A percentile compares a stretch with the other conserved stretches of the same genome.
Conservation (phyloP, 2,888 invertebrate species). For the Diplolepis rosae region DNA sequence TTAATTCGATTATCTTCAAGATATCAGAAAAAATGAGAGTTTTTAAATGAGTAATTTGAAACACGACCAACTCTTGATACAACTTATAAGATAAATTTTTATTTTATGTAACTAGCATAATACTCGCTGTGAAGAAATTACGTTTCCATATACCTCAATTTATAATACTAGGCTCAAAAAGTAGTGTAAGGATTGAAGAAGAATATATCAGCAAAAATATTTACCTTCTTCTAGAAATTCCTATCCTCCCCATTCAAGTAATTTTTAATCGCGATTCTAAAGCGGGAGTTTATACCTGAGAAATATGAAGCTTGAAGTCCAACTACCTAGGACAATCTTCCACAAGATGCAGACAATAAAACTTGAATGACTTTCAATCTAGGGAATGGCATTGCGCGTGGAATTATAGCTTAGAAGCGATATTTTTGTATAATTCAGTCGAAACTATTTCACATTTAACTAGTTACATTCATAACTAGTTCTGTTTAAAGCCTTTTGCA, state of each 20-base stretch:
- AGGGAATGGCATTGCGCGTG: conserved; percentile 16
- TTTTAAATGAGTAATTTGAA: neutral
- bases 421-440: conserved; percentile 70
- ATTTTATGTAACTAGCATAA: neutral
- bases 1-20: neutral
- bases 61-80: conserved; percentile 9
- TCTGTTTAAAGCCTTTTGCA: too few relatives aligned
- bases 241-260: neutral
- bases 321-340: conserved; percentile 61
- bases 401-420: conserved; percentile 62
- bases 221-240: neutral
- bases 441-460: conserved; percentile 38
- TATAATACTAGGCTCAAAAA: neutral
- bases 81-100: neutral
- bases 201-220: neutral
- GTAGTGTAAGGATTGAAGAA: neutral
- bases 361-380: conserved; percentile 24
- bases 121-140: neutral
- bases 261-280: conserved; percentile 22
- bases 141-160: conserved; percentile 4
- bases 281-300: conserved; percentile 21
- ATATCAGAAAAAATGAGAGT: neutral
- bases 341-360: conserved; percentile 71
- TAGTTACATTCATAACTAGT: neutral
- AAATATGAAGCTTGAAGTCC: conserved; percentile 11